A percentile compares a stretch with the other conserved stretches of the same genome.
Evolutionary conservation across 2,797 vertebrate genomes (phyloP).

Genomic region (Podarcis siculus): DNA sequence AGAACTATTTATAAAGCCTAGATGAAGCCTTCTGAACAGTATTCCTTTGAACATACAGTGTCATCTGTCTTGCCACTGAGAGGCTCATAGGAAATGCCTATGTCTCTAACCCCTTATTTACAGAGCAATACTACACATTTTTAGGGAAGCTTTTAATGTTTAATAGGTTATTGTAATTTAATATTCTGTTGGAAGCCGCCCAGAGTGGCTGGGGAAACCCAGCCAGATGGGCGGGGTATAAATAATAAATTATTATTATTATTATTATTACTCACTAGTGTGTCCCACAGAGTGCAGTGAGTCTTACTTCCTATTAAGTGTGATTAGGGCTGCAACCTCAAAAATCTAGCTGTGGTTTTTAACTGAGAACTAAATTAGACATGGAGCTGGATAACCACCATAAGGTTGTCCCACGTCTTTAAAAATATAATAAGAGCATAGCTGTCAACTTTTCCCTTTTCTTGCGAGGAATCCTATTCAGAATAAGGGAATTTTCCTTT

Average conservation of each 20-base stretch:
- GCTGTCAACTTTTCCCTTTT: too few species aligned
- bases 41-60: background rate
- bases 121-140: background rate
- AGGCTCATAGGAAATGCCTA: background rate
- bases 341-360: background rate
- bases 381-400: background rate
- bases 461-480: too few species aligned
- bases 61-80: background rate
- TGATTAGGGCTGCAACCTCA: background rate
- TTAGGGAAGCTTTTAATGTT: too few species aligned
- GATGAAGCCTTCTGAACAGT: background rate
- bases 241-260: too few species aligned
- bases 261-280: background rate
- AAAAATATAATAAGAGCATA: background rate
- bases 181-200: too few species aligned
- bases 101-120: background rate
- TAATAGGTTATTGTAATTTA: too few species aligned
- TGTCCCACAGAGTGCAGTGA: background rate
- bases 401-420: background rate
- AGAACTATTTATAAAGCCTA: background rate
- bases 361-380: background rate
- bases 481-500: too few species aligned
- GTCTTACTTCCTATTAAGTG: background rate
- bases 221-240: too few species aligned
- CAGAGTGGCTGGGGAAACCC: too few species aligned